A percentile compares a stretch with the other conserved stretches of the same genome.
Conservation (phyloP, 1,140 invertebrate genomes). For the Procambarus virginalis region DNA sequence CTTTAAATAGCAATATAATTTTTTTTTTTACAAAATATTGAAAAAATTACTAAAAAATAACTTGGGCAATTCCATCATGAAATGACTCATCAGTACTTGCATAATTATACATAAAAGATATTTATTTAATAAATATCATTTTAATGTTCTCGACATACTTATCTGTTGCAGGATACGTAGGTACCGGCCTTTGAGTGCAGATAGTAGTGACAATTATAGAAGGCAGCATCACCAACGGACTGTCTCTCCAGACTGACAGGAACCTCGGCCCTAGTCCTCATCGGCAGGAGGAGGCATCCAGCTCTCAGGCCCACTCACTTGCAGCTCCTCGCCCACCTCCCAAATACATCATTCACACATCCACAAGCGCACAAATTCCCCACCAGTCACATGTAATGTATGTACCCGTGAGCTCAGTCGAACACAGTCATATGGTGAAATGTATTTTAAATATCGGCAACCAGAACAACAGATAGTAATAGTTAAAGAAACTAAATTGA, state of each 20-base stretch:
- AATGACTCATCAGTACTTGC: too few relatives aligned
- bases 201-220: slow-evolving; percentile 65
- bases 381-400: slow-evolving; percentile 47
- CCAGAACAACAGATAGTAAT: slow-evolving; percentile 38
- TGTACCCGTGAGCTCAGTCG: slow-evolving; percentile 51
- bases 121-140: not conserved
- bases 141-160: not conserved
- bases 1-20: too few relatives aligned
- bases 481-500: slow-evolving; percentile 32
- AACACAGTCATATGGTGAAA: slow-evolving; percentile 35
- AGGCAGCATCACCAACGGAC: slow-evolving; percentile 67
- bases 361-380: slow-evolving; percentile 54
- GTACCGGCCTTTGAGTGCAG: slow-evolving; percentile 69
- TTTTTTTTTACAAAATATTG: too few relatives aligned
- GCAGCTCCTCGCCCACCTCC: slow-evolving; percentile 44
- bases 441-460: slow-evolving; percentile 16
- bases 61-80: too few relatives aligned
- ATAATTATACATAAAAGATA: not conserved
- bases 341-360: slow-evolving; percentile 42
- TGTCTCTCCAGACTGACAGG: slow-evolving; percentile 62
- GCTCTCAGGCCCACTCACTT: slow-evolving; percentile 51
- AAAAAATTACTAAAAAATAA: too few relatives aligned
- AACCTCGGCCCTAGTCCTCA: slow-evolving; percentile 62
- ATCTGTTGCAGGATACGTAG: slow-evolving; percentile 59
- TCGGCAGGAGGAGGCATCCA: slow-evolving; percentile 54